Base-by-base conservation (phyloP, 1,140 invertebrate species). In the Solenopsis invicta region DNA sequence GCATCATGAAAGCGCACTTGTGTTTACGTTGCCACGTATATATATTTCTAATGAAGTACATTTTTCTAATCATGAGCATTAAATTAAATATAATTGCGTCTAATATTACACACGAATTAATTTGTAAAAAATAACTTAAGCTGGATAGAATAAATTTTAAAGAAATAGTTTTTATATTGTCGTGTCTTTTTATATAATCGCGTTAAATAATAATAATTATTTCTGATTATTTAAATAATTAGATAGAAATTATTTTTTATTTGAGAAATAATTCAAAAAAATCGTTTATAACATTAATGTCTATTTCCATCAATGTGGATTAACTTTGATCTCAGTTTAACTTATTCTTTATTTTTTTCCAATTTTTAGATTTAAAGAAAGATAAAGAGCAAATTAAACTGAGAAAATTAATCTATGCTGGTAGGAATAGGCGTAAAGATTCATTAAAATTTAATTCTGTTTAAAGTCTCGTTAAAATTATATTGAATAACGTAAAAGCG, bases 201-300 rank as follows among this genome's bases (percentile, higher is more conserved):
- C 59, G 12, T 75, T 76, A 75, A 74, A 21, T 69, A 24, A 41
- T 54, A 75, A 75, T 76, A 75, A 41, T 24, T 24, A 59, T 21
- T 76, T 76, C 13, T 59, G 18, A 59, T 5, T 76, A 21, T 21
- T 56, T 56, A 50, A 52, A 72, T 9, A n/a, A 34, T 52, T 29
- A 52, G 29, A 41, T 41, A 41, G 0, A 12, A 61, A 24, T 45
- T 76, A 54, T 1, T 76, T 61, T 1, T 16, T 16, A 41, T 62
- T 29, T 61, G 6, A 75, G 8, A 37, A 37, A 34, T 75, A 75
- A 75, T 59, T 75, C n/a, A 16, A 75, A 75, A 59, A 75, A 6
- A 45, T 2, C 5, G 21, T 74, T 54, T 24, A 59, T 59, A 24
- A 59, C 18, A 56, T 74, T 74, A 45, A 29, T 29, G 29, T 2